Conservation (phyloP, 2,888 invertebrate genomes). For the Macropis europaea region DNA sequence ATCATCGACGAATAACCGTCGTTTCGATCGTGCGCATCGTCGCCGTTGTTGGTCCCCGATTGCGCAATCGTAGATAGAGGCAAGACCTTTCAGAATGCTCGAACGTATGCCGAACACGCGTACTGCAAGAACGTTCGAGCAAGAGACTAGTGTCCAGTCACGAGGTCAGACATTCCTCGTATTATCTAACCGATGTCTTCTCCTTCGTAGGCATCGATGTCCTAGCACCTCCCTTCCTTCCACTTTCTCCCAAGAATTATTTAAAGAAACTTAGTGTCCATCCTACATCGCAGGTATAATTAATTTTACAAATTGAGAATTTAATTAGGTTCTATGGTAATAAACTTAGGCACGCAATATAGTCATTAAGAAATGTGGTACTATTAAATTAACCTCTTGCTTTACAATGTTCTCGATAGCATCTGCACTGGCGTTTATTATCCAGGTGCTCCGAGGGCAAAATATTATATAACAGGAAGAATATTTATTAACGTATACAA, state of each 20-base stretch:
- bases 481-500: too few relatives aligned
- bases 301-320: too few relatives aligned
- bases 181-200: conserved; percentile 41
- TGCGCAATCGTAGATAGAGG: conserved; percentile 25
- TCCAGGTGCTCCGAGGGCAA: too few relatives aligned
- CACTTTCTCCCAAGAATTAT: conserved; percentile 35
- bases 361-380: too few relatives aligned
- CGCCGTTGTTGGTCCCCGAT: not conserved
- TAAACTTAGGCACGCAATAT: too few relatives aligned
- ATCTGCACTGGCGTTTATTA: too few relatives aligned
- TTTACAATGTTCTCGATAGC: too few relatives aligned
- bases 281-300: too few relatives aligned
- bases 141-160: conserved; percentile 37
- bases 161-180: conserved; percentile 49
- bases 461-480: too few relatives aligned
- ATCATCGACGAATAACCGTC: conserved; percentile 4
- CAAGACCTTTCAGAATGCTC: conserved; percentile 38
- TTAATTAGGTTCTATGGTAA: too few relatives aligned
- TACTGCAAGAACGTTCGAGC: conserved; percentile 18
- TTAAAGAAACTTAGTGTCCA: not conserved
- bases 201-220: too few relatives aligned
- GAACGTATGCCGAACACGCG: conserved; percentile 45
- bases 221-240: conserved; percentile 29
- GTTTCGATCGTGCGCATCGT: not conserved
- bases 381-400: too few relatives aligned